Evolutionary conservation across 2,113 vertebrate species (phyloP).

Genomic region (Hystrix cristata): DNA sequence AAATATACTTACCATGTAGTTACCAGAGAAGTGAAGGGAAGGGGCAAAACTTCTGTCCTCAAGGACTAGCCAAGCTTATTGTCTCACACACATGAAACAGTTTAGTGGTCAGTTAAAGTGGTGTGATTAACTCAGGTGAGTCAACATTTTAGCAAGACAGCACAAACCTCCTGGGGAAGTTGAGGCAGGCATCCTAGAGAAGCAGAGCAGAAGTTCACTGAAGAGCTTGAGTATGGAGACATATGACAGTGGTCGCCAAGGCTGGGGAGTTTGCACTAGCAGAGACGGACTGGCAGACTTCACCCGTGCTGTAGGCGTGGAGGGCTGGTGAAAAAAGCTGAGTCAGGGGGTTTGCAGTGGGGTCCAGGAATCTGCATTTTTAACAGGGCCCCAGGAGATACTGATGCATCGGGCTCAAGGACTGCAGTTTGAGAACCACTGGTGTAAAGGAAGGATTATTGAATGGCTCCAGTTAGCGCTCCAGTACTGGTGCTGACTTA

Average conservation of each 20-base stretch:
- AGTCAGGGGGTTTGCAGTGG: not conserved
- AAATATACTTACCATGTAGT: not conserved
- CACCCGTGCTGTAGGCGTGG: accelerated
- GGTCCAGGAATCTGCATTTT: not conserved
- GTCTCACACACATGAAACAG: not conserved
- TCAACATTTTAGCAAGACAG: slow-evolving; percentile 21
- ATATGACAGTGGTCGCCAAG: not conserved
- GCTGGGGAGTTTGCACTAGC: not conserved
- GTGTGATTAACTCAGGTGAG: slow-evolving; percentile 20
- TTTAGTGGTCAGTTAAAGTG: slow-evolving; percentile 28
- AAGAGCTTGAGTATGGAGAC: not conserved
- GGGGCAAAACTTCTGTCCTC: not conserved
- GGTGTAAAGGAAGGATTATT: not conserved
- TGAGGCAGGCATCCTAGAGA: not conserved
- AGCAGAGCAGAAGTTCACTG: not conserved
- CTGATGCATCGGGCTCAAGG: not conserved
- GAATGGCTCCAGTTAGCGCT: too few relatives aligned
- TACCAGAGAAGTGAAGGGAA: not conserved
- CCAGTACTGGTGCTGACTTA: not conserved
- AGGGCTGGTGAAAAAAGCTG: not conserved
- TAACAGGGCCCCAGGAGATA: not conserved
- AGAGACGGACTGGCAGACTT: accelerated
- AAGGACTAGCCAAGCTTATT: not conserved
- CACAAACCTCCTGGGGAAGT: slow-evolving; percentile 17
- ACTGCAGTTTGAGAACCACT: not conserved